A percentile compares a stretch with the other conserved stretches of the same genome.
phyloP scores from a whole-genome alignment of 1,140 invertebrate genomes.

The Trichonephila clavipes region DNA sequence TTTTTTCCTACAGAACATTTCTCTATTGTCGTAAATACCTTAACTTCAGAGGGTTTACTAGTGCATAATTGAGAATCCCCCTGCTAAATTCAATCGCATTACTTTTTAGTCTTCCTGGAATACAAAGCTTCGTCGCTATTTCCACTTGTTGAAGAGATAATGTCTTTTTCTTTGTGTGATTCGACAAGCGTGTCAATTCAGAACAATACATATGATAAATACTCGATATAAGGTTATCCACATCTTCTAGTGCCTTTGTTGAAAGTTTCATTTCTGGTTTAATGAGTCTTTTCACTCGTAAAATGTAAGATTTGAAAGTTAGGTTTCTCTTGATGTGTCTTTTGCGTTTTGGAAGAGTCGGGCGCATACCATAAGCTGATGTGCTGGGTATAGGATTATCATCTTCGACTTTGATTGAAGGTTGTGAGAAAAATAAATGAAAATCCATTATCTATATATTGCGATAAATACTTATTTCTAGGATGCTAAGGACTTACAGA shows the following conservation, averaged over 20 bases:
- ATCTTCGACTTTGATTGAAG: too few species aligned
- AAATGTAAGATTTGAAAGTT: background rate
- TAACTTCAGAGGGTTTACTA: too few species aligned
- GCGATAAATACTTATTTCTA: too few species aligned
- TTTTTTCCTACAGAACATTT: too few species aligned
- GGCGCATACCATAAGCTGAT: background rate
- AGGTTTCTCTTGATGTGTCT: background rate
- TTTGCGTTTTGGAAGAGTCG: background rate
- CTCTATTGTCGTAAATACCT: too few species aligned
- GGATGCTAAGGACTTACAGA: too few species aligned
- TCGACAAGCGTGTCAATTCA: background rate
- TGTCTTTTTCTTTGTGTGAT: background rate
- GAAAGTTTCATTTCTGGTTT: background rate
- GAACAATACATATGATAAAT: background rate
- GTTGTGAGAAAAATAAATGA: too few species aligned
- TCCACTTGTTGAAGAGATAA: background rate
- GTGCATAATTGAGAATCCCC: background rate
- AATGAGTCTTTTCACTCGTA: background rate
- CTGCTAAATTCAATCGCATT: background rate
- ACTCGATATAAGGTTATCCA: background rate
- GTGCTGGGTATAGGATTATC: background rate
- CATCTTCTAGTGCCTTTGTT: background rate
- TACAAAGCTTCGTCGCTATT: background rate
- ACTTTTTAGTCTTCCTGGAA: background rate
- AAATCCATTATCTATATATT: too few species aligned